phyloP scores from a whole-genome alignment of 2,888 invertebrate genomes.

The Ichneumon xanthorius region DNA sequence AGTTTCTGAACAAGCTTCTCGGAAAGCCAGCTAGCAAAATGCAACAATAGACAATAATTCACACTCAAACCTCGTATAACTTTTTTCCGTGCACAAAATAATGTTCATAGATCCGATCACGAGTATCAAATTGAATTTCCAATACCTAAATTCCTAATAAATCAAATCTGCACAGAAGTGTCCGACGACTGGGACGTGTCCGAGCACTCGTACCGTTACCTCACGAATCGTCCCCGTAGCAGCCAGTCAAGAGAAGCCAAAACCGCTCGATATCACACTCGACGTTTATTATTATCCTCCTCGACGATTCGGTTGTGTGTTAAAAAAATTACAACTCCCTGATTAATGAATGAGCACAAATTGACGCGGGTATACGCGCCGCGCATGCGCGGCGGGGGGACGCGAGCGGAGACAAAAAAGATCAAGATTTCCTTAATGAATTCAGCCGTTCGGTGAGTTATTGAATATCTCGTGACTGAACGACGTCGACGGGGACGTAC shows the following conservation, averaged over 20 bases:
- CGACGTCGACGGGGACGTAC: constrained; percentile 26
- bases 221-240: too few species aligned
- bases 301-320: not conserved
- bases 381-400: not conserved
- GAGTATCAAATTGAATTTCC: too few species aligned
- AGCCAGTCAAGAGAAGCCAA: not conserved
- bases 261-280: not conserved
- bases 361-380: constrained; percentile 45
- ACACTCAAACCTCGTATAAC: too few species aligned
- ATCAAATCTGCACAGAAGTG: too few species aligned
- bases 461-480: constrained; percentile 54
- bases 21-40: too few species aligned
- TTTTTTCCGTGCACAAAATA: too few species aligned
- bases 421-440: constrained; percentile 61
- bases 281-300: not conserved
- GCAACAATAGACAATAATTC: too few species aligned
- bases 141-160: too few species aligned
- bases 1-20: too few species aligned
- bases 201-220: too few species aligned
- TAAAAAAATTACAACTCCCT: constrained; percentile 40
- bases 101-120: too few species aligned
- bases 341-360: constrained; percentile 63
- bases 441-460: constrained; percentile 64
- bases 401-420: constrained; percentile 46
- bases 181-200: too few species aligned